A percentile compares a stretch with the other conserved stretches of the same genome.
Conservation (phyloP, 2,888 invertebrate species). For the Pheosia tremula region DNA sequence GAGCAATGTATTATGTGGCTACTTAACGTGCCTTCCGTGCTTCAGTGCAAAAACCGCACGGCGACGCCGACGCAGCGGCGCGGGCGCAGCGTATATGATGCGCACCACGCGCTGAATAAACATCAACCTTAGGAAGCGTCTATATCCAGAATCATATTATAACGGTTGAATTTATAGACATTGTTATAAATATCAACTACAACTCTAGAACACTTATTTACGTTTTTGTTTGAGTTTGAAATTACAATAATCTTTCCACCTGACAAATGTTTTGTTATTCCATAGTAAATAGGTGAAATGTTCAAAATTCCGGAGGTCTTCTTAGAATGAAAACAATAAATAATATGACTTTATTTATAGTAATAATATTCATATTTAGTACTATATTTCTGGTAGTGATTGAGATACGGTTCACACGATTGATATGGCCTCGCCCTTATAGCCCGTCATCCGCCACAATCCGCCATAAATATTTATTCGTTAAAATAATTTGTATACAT, state of each 20-base stretch:
- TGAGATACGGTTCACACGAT: not conserved
- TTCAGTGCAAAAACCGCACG: conserved; percentile 34
- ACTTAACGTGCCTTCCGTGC: conserved; percentile 27
- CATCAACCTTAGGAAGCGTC: conserved; percentile 25
- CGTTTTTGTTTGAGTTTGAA: too few relatives aligned
- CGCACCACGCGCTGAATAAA: conserved; percentile 48
- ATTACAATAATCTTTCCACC: too few relatives aligned
- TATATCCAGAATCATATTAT: not conserved
- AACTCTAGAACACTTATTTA: too few relatives aligned
- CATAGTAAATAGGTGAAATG: too few relatives aligned
- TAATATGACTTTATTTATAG: too few relatives aligned
- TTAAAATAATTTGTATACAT: conserved; percentile 36
- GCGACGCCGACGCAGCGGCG: not conserved
- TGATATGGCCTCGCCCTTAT: conserved; percentile 1
- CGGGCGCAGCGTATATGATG: conserved; percentile 34
- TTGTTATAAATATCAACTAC: too few relatives aligned
- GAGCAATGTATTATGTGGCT: conserved; percentile 33
- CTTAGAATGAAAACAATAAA: too few relatives aligned
- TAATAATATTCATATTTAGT: too few relatives aligned
- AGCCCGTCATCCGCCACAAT: not conserved
- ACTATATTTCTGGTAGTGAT: too few relatives aligned
- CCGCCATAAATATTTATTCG: conserved; percentile 3
- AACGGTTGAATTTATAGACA: too few relatives aligned
- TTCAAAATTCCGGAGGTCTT: too few relatives aligned
- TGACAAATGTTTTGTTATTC: too few relatives aligned